Evolutionary conservation across 2,888 invertebrate species (phyloP), one percentile per base, ranked within the genome.

Genomic region (Caenorhabditis panamensis): DNA sequence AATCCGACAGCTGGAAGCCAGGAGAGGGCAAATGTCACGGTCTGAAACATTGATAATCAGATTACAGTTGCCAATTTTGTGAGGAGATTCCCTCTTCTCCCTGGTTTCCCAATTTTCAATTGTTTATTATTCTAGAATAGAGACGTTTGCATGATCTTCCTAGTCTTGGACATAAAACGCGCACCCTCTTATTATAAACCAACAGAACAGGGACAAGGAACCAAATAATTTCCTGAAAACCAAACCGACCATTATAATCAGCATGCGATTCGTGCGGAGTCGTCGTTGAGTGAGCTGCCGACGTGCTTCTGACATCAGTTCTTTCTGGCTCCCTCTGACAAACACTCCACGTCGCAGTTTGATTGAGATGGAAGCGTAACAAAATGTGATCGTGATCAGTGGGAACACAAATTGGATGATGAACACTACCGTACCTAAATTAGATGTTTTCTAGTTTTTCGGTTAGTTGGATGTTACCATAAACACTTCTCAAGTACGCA

Each of bases 191-290:
- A 41, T 41, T 41, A 13, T 9, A 13, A 47, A 47, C n/a, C 9
- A 47, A 16, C 41, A 41, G 18, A n/a, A 2, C 47, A 47, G 9
- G 4, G 11, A 18, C 2, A n/a, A 18, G 8, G 26, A 49, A 49
- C 3, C 18, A n/a, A n/a, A n/a, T n/a, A n/a, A n/a, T n/a, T n/a
- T n/a, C n/a, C n/a, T n/a, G n/a, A n/a, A 18, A 47, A n/a, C 47
- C 47, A n/a, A 6, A 76, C 83, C 28, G 24, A 86, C 97, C 97
- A 98, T 98, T 1, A 96, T 95, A 78, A 99, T 96, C 76, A 99
- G 92, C 98, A 99, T 99, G 84, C 96, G 94, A 92, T 98, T 98
- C 8, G 97, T 98, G 56, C 96, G 93, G 68, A 95, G 94, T 90
- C 97, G 96, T 72, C 97, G 93, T 89, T 95, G 95, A 64, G 89